Evolutionary conservation across 2,888 invertebrate genomes (phyloP), one percentile per base, ranked within the genome.

Genomic region (Nemurella pictetii): DNA sequence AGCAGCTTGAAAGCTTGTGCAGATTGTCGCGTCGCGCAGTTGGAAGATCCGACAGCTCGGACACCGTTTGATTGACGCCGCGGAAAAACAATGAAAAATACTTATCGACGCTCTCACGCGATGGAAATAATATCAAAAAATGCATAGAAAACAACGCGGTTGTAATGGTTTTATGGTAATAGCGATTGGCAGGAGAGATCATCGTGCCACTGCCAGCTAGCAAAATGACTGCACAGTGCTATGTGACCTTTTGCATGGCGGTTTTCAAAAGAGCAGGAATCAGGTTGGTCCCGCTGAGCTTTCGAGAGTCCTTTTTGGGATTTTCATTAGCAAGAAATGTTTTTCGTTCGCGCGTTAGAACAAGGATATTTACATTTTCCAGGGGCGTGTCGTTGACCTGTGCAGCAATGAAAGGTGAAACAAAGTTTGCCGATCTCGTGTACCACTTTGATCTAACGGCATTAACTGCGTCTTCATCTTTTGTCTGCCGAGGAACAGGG

Each of bases 381-480:
- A 20, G 15, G 12, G 55, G 15, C 9, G 20, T n/a, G 55, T 55
- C 55, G 55, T 20, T 12, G 55, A 55, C 55, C 55, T 55, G 55
- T 55, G 55, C 55, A 20, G 20, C 55, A 55, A 55, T 55, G 55
- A 55, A 7, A 20, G n/a, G 5, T 20, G 20, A 55, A 55, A 12
- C 55, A 55, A 55, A 55, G 55, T 55, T 35, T 55, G 15, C 55
- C 55, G 55, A 15, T 55, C 55, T 55, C 20, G 20, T 20, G 55
- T 15, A 20, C 27, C 55, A 28, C 82, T 55, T 82, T 29, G 27
- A 82, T 26, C n/a, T 80, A 80, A 80, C 15, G 28, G 28, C 82
- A 36, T 82, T 72, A 82, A 55, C 82, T 4, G 55, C 55, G n/a
- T 26, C 72, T 30, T 72, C 55, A 55, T 55, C 55, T 72, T 36